Evolutionary conservation across 2,888 invertebrate genomes (phyloP).

Genomic region (Ischnura elegans): DNA sequence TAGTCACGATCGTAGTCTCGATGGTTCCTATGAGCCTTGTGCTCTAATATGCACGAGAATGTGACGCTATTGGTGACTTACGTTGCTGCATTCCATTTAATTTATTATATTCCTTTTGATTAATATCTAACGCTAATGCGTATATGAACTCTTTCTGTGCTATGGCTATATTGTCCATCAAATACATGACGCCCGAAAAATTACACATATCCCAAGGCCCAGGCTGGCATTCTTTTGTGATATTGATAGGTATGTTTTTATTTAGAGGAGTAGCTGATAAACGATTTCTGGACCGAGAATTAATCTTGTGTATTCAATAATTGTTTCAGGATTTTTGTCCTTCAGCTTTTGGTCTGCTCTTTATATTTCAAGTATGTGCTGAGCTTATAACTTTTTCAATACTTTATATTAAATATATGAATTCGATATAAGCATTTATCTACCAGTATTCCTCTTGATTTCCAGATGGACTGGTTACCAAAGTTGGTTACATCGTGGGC

Average conservation of each 20-base stretch:
- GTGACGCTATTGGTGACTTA: background rate
- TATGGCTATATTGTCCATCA: constrained; percentile 61
- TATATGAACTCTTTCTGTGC: background rate
- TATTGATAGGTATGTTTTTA: constrained; percentile 27
- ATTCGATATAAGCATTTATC: background rate
- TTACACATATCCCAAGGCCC: constrained; percentile 59
- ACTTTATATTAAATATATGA: background rate
- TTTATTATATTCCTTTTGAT: background rate
- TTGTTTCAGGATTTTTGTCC: constrained; percentile 56
- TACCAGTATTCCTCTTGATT: background rate
- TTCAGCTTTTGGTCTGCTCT: constrained; percentile 60
- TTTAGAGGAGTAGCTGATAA: background rate
- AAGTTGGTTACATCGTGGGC: constrained; percentile 37
- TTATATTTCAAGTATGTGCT: constrained; percentile 37
- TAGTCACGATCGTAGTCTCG: background rate
- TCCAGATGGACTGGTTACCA: constrained; percentile 18
- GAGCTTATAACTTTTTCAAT: background rate
- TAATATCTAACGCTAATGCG: background rate
- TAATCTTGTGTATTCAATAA: background rate
- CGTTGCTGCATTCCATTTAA: background rate
- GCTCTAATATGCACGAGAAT: background rate
- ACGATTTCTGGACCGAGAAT: background rate
- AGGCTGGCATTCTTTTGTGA: constrained; percentile 29
- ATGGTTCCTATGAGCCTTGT: background rate
- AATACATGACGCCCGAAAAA: constrained; percentile 57